Base-by-base conservation (phyloP, 2,113 vertebrate genomes). In the Dendrocopos noguchii region DNA sequence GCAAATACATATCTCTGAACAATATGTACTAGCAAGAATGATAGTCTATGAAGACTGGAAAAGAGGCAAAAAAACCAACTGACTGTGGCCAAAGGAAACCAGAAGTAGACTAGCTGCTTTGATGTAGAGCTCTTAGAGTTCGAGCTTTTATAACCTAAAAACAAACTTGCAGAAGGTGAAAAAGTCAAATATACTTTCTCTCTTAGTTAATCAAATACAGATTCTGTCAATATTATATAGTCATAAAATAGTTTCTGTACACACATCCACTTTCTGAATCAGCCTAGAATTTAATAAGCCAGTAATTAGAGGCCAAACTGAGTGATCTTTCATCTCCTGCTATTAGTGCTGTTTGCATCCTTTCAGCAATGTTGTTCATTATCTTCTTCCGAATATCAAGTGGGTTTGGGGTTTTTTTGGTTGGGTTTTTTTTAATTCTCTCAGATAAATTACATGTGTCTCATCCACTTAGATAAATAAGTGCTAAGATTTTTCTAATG, bases 311-410 rank as follows among this genome's bases (percentile, higher is more conserved):
- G 67, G 65, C 31, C 76, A 90, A 67, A 80, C n/a, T 27, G 57
- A 76, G 24, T 53, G 65, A 84, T 85, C 50, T 95, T 87, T 95
- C 77, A 76, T 90, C 46, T 94, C 55, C 73, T 84, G 34, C 21
- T 87, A 71, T 87, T 84, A 80, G 71, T 42, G 74, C 27, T 66
- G 12, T 75, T 88, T 86, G 15, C 55, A 90, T 95, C 73, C 63
- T 90, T 79, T 82, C n/a, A 80, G 80, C 76, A 83, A 74, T 55
- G 55, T 59, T 91, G 25, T 76, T 95, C 47, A 91, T 92, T 91
- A 92, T 78, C 34, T 95, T 88, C 90, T 87, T 93, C 47, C 88
- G 85, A 94, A 68, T 90, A 90, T 78, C 80, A 94, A 95, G 71
- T 31, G 75, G 6, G 5, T 18, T 84, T 95, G 39, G 39, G 36